Base-by-base conservation (phyloP, 2,888 invertebrate genomes). In the Lymantria monacha region DNA sequence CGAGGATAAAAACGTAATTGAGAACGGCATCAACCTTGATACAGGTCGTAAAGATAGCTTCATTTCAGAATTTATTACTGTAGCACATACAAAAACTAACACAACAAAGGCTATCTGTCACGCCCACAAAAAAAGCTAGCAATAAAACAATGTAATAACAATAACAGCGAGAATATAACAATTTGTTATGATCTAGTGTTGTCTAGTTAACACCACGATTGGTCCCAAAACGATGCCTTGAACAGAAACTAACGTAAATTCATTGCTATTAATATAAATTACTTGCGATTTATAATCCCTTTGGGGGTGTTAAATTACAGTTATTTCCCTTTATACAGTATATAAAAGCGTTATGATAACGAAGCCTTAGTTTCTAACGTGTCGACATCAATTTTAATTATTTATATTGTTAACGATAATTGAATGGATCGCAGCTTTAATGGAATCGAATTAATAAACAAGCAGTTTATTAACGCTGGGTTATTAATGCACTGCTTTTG, bases 211-310 rank as follows among this genome's bases (percentile, higher is more conserved):
- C 63, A 70, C 70, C 56, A 52, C 66, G 80, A 85, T 86, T 66
- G 84, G 82, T 86, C 88, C 87, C 88, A 64, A 65, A 80, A 71
- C 81, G 74, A 69, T 76, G 72, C 79, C 79, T 79, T 66, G 70
- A 75, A 75, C 73, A 81, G 79, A 82, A 88, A 87, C 86, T 85
- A 85, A 77, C 80, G 76, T 78, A 79, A 83, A 85, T 87, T 83
- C 73, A 57, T 61, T 70, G 69, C 85, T 85, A 88, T 89, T 87
- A 87, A 87, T 89, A 86, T 87, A 85, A 87, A 89, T 90, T 86
- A 87, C 82, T 77, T 78, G 79, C 63, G 80, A 87, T 89, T 86
- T 87, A 89, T 80, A 81, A 80, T 83, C 79, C 85, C 85, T 76
- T 79, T 64, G 81, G 82, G n/a, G 86, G 75, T 75, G 78, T 78